A percentile compares a stretch with the other conserved stretches of the same genome.
Conservation (phyloP, 2,888 invertebrate genomes). For the Ectropis crepuscularia region DNA sequence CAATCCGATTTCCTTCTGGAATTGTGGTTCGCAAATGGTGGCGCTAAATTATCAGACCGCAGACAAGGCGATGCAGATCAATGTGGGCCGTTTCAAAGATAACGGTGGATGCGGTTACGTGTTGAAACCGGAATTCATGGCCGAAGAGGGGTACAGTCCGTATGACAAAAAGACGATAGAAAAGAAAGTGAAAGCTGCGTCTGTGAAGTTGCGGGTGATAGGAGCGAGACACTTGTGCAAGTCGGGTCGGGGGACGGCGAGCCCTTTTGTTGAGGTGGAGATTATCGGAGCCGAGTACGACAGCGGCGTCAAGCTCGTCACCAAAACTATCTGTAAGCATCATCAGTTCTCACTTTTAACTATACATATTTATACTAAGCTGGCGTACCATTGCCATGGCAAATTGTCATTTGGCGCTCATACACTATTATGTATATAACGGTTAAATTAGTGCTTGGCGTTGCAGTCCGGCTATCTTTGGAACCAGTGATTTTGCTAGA, state of each 20-base stretch:
- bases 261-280: slow-evolving; percentile 97
- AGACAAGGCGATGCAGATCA: slow-evolving; percentile 98
- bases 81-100: slow-evolving; percentile 95
- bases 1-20: slow-evolving; percentile 97
- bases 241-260: slow-evolving; percentile 92
- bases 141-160: slow-evolving; percentile 91
- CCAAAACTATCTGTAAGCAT: slow-evolving; percentile 92
- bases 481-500: too few species aligned
- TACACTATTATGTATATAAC: too few species aligned
- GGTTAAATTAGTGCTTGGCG: too few species aligned
- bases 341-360: background rate
- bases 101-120: slow-evolving; percentile 98
- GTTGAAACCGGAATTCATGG: slow-evolving; percentile 95
- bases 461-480: too few species aligned
- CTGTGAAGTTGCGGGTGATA: slow-evolving; percentile 90
- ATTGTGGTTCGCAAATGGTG: slow-evolving; percentile 97
- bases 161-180: slow-evolving; percentile 87
- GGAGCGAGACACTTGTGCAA: slow-evolving; percentile 95
- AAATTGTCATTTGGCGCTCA: too few species aligned
- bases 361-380: too few species aligned
- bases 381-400: too few species aligned
- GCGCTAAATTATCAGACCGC: slow-evolving; percentile 98
- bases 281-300: slow-evolving; percentile 95
- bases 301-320: slow-evolving; percentile 91
- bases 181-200: slow-evolving; percentile 73